A percentile compares a stretch with the other conserved stretches of the same genome.
Evolutionary conservation across 1,140 invertebrate genomes (phyloP).

Genomic region (Sitophilus oryzae): DNA sequence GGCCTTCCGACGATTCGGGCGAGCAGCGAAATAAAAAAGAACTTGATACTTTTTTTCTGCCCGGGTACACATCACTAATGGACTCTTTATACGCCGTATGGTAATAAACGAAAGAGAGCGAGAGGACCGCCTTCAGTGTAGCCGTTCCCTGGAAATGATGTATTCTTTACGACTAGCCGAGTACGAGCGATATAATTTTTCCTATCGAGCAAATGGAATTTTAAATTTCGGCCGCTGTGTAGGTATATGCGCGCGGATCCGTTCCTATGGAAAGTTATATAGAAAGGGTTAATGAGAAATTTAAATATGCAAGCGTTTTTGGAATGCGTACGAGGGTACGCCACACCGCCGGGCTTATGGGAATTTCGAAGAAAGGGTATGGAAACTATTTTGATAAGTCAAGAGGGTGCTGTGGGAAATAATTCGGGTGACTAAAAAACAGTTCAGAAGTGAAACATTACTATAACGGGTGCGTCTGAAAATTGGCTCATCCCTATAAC

Average conservation of each 20-base stretch:
- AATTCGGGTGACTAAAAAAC: too few relatives aligned
- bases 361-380: slow-evolving; percentile 7
- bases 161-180: slow-evolving; percentile 22
- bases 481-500: too few relatives aligned
- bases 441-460: too few relatives aligned
- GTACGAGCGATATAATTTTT: slow-evolving; percentile 27
- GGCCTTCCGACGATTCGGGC: too few relatives aligned
- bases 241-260: neutral
- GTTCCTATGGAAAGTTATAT: slow-evolving; percentile 16
- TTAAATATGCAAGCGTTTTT: slow-evolving; percentile 22
- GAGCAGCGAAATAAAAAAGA: neutral
- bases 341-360: slow-evolving; percentile 6
- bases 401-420: neutral
- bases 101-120: slow-evolving; percentile 18
- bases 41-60: slow-evolving; percentile 24
- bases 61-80: slow-evolving; percentile 22
- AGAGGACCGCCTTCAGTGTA: slow-evolving; percentile 21
- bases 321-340: slow-evolving; percentile 7
- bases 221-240: slow-evolving; percentile 20
- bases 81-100: slow-evolving; percentile 23
- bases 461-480: too few relatives aligned
- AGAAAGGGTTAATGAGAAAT: slow-evolving; percentile 25
- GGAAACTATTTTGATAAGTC: slow-evolving; percentile 15
- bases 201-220: slow-evolving; percentile 26
- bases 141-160: slow-evolving; percentile 24